These are phyloP conservation scores for Isaurus tuberculatus DNA, from an alignment of 92 coral and sea anemone genomes.

Conservation along the genomic window DNA sequence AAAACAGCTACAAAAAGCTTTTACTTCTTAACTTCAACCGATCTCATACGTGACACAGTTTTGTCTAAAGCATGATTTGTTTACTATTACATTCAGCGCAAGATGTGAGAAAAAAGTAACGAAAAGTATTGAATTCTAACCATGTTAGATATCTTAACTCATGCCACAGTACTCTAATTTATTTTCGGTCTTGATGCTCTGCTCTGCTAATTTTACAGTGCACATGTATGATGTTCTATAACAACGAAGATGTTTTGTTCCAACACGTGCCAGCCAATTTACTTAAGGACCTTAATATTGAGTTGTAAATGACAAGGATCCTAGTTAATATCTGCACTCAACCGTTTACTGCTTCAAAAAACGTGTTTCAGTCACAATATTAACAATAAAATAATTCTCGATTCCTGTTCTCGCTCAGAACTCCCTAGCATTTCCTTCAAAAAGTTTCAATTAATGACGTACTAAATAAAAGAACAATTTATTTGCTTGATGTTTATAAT, in stretches of 20 bases:
- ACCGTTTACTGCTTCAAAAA: conserved; percentile 6
- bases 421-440: conserved; percentile 15
- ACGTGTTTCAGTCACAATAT: neutral
- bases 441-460: neutral
- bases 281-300: conserved; percentile 28
- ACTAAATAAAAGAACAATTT: neutral
- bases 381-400: neutral
- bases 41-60: conserved; percentile 10
- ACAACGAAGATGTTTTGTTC: conserved; percentile 24
- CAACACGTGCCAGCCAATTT: conserved; percentile 28
- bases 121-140: neutral
- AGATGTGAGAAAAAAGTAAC: neutral
- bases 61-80: conserved; percentile 8
- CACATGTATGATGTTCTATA: neutral
- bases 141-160: too few relatives aligned
- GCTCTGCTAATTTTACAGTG: neutral
- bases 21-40: neutral
- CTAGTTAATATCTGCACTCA: neutral
- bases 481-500: neutral
- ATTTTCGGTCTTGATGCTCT: neutral
- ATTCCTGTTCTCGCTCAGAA: neutral
- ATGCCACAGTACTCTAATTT: too few relatives aligned
- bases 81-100: neutral
- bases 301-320: neutral
- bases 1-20: neutral